Evolutionary conservation across 2,888 invertebrate genomes (phyloP), one percentile per base, ranked within the genome.

Genomic region (Brachypterus glaber): DNA sequence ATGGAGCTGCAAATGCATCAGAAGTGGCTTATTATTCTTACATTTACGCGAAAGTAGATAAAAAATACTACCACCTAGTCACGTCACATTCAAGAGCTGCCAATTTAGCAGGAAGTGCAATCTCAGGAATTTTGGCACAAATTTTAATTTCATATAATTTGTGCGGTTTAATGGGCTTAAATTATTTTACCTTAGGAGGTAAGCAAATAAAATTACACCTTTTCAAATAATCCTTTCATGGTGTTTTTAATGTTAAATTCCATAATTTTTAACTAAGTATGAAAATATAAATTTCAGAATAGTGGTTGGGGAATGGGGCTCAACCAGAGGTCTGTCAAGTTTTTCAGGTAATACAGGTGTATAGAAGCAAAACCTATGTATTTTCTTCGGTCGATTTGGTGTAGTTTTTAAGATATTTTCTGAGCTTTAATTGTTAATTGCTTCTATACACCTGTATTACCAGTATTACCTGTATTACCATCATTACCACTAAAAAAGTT

Each of bases 21-120:
- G 93, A 93, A 64, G 83, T 95, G 2, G 93, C 93, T 1, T 95
- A 93, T 62, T 86, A 81, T 55, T 90, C 92, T 0, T 95, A 95
- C 55, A 88, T 93, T 48, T 95, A 92, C 65, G 87, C 92, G 17
- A 87, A 91, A 71, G 91, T 89, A 49, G 79, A 83, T 40, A 71
- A 76, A 34, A 69, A 75, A 13, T 79, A 79, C 53, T 93, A 86
- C 63, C 82, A 87, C 50, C 71, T 75, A 46, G 90, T 91, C 2
- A 87, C 93, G 0, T 84, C 90, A 0, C 86, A 83, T 59, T 86
- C 87, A 0, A 75, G 91, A 51, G 82, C 85, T 8, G 87, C 91
- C 0, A 78, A 83, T 40, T 70, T 92, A 21, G 63, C 76, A 2
- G 93, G 93, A 3, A 75, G 86, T 41, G 86, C 84, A 58, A 57